Conservation (phyloP, 1,140 invertebrate genomes). For the Temnothorax longispinosus region DNA sequence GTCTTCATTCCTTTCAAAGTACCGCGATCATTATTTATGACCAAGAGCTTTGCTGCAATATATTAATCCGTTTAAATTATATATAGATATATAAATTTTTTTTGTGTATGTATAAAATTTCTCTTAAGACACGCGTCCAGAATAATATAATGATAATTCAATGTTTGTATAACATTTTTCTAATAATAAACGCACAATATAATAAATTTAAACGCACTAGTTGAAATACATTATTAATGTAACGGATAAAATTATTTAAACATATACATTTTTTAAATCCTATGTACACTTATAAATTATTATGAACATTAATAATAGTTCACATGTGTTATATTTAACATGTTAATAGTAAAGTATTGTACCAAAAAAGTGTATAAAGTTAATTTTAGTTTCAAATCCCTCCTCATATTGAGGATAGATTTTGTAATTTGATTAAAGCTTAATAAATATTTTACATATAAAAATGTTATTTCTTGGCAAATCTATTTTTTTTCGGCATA, state of each 20-base stretch:
- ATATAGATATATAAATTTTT: background rate
- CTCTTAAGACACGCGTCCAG: background rate
- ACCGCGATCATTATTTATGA: background rate
- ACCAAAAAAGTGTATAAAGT: constrained; percentile 26
- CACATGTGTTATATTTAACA: constrained; percentile 9
- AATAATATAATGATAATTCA: constrained; percentile 6
- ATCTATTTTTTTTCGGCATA: background rate
- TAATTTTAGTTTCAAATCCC: constrained; percentile 18
- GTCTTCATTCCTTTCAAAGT: too few relatives aligned
- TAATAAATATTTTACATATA: constrained; percentile 50
- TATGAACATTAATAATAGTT: background rate
- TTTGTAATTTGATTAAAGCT: constrained; percentile 29
- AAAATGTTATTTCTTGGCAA: constrained; percentile 7
- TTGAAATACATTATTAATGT: background rate
- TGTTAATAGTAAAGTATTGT: constrained; percentile 12
- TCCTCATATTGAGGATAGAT: constrained; percentile 9
- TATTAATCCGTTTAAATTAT: constrained; percentile 6
- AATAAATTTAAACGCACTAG: background rate
- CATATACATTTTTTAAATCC: background rate
- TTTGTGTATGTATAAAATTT: background rate
- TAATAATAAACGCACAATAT: constrained; percentile 27
- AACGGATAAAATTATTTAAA: background rate
- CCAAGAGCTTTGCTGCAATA: background rate
- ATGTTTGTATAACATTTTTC: constrained; percentile 19
- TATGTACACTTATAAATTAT: constrained; percentile 12